Evolutionary conservation across 2,797 vertebrate species (phyloP).

Genomic region (Poecilia picta): DNA sequence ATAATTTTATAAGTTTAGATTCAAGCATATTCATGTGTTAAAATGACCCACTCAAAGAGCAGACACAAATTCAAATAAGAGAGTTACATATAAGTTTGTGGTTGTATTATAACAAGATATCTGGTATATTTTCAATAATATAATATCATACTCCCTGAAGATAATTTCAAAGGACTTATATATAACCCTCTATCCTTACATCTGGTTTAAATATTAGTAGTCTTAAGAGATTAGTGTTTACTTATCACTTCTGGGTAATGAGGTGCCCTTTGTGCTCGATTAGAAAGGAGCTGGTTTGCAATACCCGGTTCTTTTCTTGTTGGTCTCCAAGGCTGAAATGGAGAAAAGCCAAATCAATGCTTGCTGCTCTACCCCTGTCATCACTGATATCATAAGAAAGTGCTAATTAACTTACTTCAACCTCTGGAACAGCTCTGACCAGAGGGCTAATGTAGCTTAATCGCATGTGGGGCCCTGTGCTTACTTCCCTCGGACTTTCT

Average conservation of each 20-base stretch:
- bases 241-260: constrained; percentile 75
- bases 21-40: background rate
- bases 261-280: constrained; percentile 51
- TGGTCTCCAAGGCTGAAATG: constrained; percentile 76
- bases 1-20: background rate
- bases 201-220: constrained; percentile 49
- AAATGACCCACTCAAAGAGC: background rate
- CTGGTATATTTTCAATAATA: background rate
- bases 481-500: constrained; percentile 90
- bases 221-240: constrained; percentile 34
- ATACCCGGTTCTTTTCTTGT: constrained; percentile 57
- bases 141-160: constrained; percentile 2
- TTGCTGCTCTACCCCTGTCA: constrained; percentile 79
- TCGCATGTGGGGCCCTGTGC: constrained; percentile 83
- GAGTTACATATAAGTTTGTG: background rate
- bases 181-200: constrained; percentile 17
- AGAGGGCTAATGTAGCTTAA: constrained; percentile 89
- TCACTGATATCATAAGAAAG: constrained; percentile 84
- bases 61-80: background rate
- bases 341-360: constrained; percentile 81
- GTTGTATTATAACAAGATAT: background rate
- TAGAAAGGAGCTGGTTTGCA: constrained; percentile 41
- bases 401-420: constrained; percentile 87
- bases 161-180: constrained; percentile 3
- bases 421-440: constrained; percentile 86